Conservation (phyloP, 2,888 invertebrate genomes). For the Sipha maydis region DNA sequence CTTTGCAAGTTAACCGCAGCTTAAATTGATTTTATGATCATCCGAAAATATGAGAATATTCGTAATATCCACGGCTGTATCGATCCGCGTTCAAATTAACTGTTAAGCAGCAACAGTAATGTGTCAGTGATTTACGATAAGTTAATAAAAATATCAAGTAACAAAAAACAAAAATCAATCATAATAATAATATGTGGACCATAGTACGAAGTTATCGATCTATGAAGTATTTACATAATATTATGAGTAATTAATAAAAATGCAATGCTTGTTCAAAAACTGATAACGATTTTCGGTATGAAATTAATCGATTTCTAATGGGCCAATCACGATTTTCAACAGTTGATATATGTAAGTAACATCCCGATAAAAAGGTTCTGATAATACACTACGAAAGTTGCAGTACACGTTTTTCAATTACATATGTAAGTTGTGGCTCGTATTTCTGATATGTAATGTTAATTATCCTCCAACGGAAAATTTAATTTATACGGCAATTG, state of each 20-base stretch:
- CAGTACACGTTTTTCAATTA: too few relatives aligned
- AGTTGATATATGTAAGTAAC: too few relatives aligned
- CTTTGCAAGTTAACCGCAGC: not conserved
- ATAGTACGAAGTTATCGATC: not conserved
- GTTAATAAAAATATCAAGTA: not conserved
- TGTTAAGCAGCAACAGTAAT: conserved; percentile 40
- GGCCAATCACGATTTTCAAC: not conserved
- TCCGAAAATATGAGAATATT: not conserved
- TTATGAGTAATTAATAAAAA: not conserved
- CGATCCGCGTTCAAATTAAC: conserved; percentile 47
- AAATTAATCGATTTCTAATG: not conserved
- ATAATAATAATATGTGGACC: not conserved
- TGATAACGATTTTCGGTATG: not conserved
- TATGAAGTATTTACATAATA: not conserved
- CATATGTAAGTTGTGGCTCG: too few relatives aligned
- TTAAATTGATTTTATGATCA: conserved; percentile 39
- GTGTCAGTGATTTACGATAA: conserved; percentile 32
- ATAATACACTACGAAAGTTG: too few relatives aligned
- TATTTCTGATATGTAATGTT: too few relatives aligned
- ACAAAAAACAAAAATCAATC: too few relatives aligned
- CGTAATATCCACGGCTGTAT: conserved; percentile 17
- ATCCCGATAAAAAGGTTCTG: too few relatives aligned
- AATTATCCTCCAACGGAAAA: too few relatives aligned
- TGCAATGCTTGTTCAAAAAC: not conserved
- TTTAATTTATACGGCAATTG: too few relatives aligned